phyloP scores from a whole-genome alignment of 2,888 invertebrate genomes.

The Ophonus ardosiacus region DNA sequence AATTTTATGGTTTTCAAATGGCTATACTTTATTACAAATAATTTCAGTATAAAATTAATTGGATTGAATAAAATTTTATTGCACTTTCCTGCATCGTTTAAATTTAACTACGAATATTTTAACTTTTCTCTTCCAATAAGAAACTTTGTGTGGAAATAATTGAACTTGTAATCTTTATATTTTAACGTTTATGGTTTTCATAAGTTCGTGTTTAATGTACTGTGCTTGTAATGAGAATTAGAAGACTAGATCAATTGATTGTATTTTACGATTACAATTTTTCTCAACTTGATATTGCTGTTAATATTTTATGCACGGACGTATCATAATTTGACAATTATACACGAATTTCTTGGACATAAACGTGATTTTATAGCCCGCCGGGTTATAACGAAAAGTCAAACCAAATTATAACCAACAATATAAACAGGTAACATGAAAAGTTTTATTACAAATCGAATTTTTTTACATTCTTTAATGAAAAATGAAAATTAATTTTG shows the following conservation, averaged over 20 bases:
- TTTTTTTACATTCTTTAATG: too few relatives aligned
- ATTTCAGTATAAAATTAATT: conserved; percentile 43
- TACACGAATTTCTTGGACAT: too few relatives aligned
- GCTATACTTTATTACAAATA: conserved; percentile 41
- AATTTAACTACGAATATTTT: conserved; percentile 4
- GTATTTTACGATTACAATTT: background rate
- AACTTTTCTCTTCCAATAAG: background rate
- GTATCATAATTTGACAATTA: too few relatives aligned
- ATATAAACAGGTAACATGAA: too few relatives aligned
- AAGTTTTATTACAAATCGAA: too few relatives aligned
- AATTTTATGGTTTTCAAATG: conserved; percentile 26
- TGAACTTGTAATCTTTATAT: background rate
- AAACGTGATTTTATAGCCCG: too few relatives aligned
- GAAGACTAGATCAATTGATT: background rate
- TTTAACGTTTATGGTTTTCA: background rate
- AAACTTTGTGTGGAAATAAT: background rate
- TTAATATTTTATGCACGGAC: too few relatives aligned
- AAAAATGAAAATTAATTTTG: too few relatives aligned
- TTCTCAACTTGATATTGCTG: too few relatives aligned
- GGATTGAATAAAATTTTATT: conserved; percentile 20
- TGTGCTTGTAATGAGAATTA: background rate
- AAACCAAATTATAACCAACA: too few relatives aligned
- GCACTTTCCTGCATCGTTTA: conserved; percentile 4
- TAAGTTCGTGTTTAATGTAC: background rate
- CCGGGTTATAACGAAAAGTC: too few relatives aligned